These are phyloP conservation scores for Bicyclus anynana DNA, from an alignment of 1,140 invertebrate species.

Conservation along the genomic window DNA sequence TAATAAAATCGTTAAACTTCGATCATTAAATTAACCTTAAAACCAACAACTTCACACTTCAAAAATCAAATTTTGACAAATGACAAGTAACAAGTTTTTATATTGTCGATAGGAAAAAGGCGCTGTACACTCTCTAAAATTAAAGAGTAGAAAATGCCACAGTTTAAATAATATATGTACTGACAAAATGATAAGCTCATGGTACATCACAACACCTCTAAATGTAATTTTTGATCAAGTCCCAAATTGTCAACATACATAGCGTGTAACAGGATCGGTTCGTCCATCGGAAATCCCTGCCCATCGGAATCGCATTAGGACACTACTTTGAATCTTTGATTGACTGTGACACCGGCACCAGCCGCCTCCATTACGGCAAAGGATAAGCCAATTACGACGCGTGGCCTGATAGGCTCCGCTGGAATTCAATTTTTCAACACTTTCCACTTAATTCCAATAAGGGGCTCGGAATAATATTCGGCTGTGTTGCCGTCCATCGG, in stretches of 20 bases:
- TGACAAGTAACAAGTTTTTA: no score
- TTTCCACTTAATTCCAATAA: slow-evolving; percentile 50
- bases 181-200: no score
- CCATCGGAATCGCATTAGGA: background rate
- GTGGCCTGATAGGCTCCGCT: slow-evolving; percentile 42
- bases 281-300: background rate
- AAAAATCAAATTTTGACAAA: no score
- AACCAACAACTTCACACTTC: no score
- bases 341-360: slow-evolving; percentile 35
- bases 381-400: slow-evolving; percentile 51
- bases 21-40: no score
- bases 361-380: slow-evolving; percentile 41
- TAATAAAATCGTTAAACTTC: no score
- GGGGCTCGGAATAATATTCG: slow-evolving; percentile 41
- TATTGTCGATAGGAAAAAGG: no score
- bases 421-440: slow-evolving; percentile 62
- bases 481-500: background rate
- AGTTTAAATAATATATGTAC: no score
- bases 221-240: background rate
- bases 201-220: no score
- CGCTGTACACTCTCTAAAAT: no score
- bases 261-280: background rate
- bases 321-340: slow-evolving; percentile 33
- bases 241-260: background rate
- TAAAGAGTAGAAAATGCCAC: no score